Evolutionary conservation across 2,113 vertebrate species (phyloP).

Genomic region (Carollia perspicillata): DNA sequence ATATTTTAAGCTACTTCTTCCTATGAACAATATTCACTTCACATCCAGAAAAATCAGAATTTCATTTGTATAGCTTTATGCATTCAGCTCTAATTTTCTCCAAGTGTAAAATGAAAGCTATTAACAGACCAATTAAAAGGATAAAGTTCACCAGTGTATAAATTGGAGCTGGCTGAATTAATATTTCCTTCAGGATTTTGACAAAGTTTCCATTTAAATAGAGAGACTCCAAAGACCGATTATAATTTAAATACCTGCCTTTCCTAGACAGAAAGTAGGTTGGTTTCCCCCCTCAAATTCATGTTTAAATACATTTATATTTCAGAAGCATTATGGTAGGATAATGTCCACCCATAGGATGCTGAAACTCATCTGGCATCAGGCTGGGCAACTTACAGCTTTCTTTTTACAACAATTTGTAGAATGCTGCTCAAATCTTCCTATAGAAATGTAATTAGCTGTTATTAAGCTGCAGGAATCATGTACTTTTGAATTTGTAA

Average conservation of each 20-base stretch:
- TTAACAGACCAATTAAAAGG: conserved; percentile 60
- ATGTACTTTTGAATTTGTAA: not conserved
- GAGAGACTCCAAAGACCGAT: conserved; percentile 15
- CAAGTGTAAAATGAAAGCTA: conserved; percentile 20
- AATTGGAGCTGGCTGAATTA: conserved; percentile 36
- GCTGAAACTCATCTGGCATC: not conserved
- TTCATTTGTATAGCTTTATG: not conserved
- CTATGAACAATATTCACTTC: not conserved
- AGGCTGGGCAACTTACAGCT: not conserved
- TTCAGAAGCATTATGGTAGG: not conserved
- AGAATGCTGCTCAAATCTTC: not conserved
- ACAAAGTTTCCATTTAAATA: conserved; percentile 41
- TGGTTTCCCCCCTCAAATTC: not conserved
- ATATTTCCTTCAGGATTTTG: conserved; percentile 44
- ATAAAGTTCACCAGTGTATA: conserved; percentile 55
- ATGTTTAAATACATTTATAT: not conserved
- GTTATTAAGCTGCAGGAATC: not conserved
- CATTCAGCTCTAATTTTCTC: conserved; percentile 33
- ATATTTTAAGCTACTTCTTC: not conserved
- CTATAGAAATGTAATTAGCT: not conserved
- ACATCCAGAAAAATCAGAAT: not conserved
- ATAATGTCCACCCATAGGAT: not conserved
- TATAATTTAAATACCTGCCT: conserved; percentile 46
- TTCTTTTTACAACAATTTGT: not conserved
- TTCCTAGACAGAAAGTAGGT: not conserved